These are phyloP conservation scores for Megalops atlanticus DNA, from an alignment of 2,113 vertebrate genomes.

Conservation along the genomic window DNA sequence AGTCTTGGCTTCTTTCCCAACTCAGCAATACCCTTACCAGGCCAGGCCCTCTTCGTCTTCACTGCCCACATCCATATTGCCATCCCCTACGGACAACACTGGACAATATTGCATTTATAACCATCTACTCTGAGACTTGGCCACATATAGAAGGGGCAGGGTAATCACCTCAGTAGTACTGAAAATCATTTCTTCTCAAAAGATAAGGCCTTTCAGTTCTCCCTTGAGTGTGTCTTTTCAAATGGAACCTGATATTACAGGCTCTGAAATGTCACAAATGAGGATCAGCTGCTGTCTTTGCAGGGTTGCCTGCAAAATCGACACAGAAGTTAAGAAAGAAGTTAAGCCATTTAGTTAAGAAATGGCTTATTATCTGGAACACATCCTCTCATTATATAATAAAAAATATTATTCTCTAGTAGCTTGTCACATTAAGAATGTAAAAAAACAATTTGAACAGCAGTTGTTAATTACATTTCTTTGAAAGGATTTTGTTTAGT, in stretches of 20 bases:
- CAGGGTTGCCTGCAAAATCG: too few species aligned
- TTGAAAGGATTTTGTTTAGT: background rate
- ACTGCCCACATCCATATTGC: too few species aligned
- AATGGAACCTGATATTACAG: background rate
- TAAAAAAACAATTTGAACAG: conserved; percentile 11
- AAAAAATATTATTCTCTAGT: background rate
- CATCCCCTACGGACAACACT: too few species aligned
- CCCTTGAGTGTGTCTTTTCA: background rate
- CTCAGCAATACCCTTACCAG: too few species aligned
- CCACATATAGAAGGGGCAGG: too few species aligned
- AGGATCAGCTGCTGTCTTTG: background rate
- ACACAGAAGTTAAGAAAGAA: too few species aligned
- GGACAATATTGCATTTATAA: too few species aligned
- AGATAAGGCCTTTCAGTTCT: background rate
- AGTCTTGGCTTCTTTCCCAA: too few species aligned
- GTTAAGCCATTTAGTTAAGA: too few species aligned
- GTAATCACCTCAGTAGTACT: too few species aligned
- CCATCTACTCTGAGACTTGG: too few species aligned
- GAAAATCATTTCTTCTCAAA: background rate
- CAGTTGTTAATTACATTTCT: background rate
- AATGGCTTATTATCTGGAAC: background rate
- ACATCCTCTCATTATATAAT: background rate
- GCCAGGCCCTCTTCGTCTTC: too few species aligned
- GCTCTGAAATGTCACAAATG: conserved; percentile 3
- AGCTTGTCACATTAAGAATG: background rate